Conservation (phyloP, 2,888 invertebrate species). For the Drosophila colorata region DNA sequence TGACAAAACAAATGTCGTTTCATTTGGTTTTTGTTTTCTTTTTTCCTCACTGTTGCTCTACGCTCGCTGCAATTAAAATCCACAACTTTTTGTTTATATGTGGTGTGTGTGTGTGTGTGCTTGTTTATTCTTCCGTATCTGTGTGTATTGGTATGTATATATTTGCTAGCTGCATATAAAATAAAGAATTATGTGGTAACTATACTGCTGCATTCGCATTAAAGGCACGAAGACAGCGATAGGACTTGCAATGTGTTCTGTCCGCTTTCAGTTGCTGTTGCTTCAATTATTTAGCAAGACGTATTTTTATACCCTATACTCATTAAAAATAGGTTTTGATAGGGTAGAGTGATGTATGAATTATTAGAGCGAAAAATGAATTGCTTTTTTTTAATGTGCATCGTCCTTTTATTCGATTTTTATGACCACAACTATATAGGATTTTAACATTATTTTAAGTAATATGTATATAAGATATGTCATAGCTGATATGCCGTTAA, state of each 20-base stretch:
- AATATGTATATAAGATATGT: no score
- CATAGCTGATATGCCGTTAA: no score
- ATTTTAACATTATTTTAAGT: no score
- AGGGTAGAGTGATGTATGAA: not conserved
- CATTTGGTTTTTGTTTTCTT: conserved; percentile 28
- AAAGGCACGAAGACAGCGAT: conserved; percentile 13
- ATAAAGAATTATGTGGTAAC: conserved; percentile 65
- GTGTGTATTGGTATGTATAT: conserved; percentile 1
- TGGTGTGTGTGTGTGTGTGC: conserved; percentile 10
- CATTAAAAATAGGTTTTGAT: not conserved
- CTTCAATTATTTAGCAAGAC: conserved; percentile 67
- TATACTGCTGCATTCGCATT: conserved; percentile 33
- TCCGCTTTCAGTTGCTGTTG: conserved; percentile 24
- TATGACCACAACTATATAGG: no score
- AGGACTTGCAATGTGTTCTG: conserved; percentile 16
- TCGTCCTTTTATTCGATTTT: no score
- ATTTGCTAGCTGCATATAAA: conserved; percentile 19
- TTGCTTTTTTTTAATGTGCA: no score
- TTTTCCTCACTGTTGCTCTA: conserved; percentile 21
- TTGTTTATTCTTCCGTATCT: not conserved
- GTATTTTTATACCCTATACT: conserved; percentile 12
- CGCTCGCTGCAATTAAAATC: conserved; percentile 55
- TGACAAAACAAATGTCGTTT: conserved; percentile 58
- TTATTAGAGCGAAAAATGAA: no score
- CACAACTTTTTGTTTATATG: conserved; percentile 22